A percentile compares a stretch with the other conserved stretches of the same genome.
Conservation (phyloP, 2,888 invertebrate species). For the Odontocolon sp. region DNA sequence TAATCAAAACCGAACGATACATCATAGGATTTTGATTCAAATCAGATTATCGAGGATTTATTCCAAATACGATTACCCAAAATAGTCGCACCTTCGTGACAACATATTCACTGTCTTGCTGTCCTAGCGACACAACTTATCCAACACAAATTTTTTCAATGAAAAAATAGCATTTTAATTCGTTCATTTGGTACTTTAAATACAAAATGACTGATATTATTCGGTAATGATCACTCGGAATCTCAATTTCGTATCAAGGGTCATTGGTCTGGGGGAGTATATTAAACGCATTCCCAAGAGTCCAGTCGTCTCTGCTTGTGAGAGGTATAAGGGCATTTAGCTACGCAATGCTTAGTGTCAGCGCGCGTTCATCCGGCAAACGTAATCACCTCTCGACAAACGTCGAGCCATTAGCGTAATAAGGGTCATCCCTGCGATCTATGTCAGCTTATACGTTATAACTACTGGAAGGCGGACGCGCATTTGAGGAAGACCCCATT, state of each 20-base stretch:
- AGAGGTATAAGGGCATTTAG: slow-evolving; percentile 19
- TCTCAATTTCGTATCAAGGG: slow-evolving; percentile 31
- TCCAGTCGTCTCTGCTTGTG: slow-evolving; percentile 13
- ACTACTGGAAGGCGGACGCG: neutral
- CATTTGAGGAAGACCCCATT: slow-evolving; percentile 18
- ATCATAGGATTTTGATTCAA: slow-evolving; percentile 17
- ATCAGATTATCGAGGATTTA: neutral
- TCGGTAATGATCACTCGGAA: slow-evolving; percentile 29
- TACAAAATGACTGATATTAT: neutral
- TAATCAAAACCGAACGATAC: slow-evolving; percentile 1
- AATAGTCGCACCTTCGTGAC: neutral
- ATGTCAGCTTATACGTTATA: slow-evolving; percentile 7
- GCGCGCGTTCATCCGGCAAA: slow-evolving; percentile 30
- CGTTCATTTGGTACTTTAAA: neutral
- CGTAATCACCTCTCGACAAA: slow-evolving; percentile 38
- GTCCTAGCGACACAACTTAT: neutral
- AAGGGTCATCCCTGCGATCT: slow-evolving; percentile 53
- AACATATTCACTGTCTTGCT: neutral
- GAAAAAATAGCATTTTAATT: neutral
- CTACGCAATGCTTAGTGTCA: slow-evolving; percentile 41
- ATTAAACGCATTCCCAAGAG: slow-evolving; percentile 51
- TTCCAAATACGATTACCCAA: neutral
- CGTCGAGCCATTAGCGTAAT: slow-evolving; percentile 56
- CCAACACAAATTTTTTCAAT: neutral
- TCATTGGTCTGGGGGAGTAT: slow-evolving; percentile 51